phyloP scores from a whole-genome alignment of 2,113 vertebrate species.

The Hyperopisus bebe region DNA sequence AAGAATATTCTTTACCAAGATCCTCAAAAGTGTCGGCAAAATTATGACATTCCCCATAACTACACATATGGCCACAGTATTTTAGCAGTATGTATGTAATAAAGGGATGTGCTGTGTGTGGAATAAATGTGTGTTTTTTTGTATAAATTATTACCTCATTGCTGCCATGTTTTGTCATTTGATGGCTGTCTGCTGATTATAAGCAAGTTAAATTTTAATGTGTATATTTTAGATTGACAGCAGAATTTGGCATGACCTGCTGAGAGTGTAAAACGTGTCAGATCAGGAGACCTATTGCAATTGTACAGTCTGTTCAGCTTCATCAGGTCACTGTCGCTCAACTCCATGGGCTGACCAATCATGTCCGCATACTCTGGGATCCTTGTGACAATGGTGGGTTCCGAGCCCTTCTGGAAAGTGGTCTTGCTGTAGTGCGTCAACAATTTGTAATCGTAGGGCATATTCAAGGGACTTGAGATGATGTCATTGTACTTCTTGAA shows the following conservation, averaged over 20 bases:
- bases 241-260: neutral
- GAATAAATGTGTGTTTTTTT: neutral
- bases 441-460: constrained; percentile 82
- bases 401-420: constrained; percentile 64
- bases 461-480: constrained; percentile 61
- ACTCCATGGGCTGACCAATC: constrained; percentile 89
- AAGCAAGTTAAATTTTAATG: neutral
- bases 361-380: constrained; percentile 76
- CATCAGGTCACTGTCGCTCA: constrained; percentile 79
- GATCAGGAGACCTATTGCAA: constrained; percentile 68
- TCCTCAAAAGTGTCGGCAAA: neutral
- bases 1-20: neutral
- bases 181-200: no score
- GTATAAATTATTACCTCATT: neutral
- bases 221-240: neutral
- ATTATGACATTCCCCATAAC: neutral
- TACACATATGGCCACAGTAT: neutral
- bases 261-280: neutral
- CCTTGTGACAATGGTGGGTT: constrained; percentile 83
- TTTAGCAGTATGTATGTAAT: neutral
- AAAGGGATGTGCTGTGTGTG: neutral
- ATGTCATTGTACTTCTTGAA: constrained; percentile 66
- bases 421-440: constrained; percentile 87
- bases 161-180: neutral
- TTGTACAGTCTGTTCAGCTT: constrained; percentile 82